Percentiles rank a stretch among this genome's conserved stretches.
Conservation (phyloP, 2,888 invertebrate species). For the Eupithecia subfuscata region DNA sequence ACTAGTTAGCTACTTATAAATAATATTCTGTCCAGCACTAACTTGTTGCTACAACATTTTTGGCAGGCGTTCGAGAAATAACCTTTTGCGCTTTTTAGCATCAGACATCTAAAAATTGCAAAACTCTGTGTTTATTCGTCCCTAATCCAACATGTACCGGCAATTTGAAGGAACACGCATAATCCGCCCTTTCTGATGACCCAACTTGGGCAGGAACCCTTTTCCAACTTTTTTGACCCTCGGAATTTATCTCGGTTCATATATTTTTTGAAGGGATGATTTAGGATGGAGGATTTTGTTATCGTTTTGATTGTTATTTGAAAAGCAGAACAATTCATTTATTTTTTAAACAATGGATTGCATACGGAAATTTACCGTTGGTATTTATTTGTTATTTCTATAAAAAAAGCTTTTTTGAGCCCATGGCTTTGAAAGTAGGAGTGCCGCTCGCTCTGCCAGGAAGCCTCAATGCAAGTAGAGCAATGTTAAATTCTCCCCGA, state of each 20-base stretch:
- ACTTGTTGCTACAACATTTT: conserved; percentile 38
- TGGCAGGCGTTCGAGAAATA: conserved; percentile 37
- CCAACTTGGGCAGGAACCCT: conserved; percentile 55
- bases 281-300: conserved; percentile 10
- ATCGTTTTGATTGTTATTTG: conserved; percentile 5
- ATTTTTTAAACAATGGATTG: not conserved
- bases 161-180: conserved; percentile 64
- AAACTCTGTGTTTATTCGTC: conserved; percentile 52
- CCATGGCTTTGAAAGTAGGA: not conserved
- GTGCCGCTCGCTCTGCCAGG: not conserved
- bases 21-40: not conserved
- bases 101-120: conserved; percentile 11
- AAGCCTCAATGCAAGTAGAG: not conserved
- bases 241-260: conserved; percentile 53
- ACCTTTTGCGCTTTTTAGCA: not conserved
- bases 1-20: not conserved
- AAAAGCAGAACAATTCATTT: not conserved
- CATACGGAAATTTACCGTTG: not conserved
- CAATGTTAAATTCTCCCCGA: not conserved
- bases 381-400: not conserved
- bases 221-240: conserved; percentile 53
- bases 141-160: conserved; percentile 56
- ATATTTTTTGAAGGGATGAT: conserved; percentile 47
- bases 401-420: not conserved
- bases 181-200: conserved; percentile 63